Percentiles rank a stretch among this genome's conserved stretches.
phyloP scores from a whole-genome alignment of 2,888 invertebrate genomes.

The Stenodera caucasica region DNA sequence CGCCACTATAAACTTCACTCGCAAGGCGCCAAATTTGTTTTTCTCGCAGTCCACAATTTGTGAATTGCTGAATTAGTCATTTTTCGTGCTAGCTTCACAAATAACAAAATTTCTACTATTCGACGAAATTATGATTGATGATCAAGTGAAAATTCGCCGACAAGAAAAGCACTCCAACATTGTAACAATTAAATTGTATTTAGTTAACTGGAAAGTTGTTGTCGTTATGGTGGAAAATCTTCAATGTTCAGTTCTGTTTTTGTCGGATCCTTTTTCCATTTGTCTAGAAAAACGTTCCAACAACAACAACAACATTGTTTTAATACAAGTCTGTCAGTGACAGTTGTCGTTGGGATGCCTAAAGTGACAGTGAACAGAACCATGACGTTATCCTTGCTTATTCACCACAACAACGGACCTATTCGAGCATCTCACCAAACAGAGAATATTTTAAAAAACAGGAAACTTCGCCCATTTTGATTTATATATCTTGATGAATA shows the following conservation, averaged over 20 bases:
- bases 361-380: constrained; percentile 38
- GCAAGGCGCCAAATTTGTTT: no score
- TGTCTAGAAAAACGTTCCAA: constrained; percentile 31
- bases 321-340: constrained; percentile 40
- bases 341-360: constrained; percentile 34
- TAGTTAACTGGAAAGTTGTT: not conserved
- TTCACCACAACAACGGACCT: constrained; percentile 21
- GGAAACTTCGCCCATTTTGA: constrained; percentile 31
- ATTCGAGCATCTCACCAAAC: constrained; percentile 25
- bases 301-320: constrained; percentile 35
- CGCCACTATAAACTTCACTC: no score
- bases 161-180: no score
- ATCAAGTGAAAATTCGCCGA: not conserved
- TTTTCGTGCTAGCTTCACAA: not conserved
- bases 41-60: no score
- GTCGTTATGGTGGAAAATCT: not conserved
- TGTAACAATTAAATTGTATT: no score
- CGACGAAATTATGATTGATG: constrained; percentile 6
- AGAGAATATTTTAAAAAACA: constrained; percentile 29
- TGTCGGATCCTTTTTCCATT: constrained; percentile 19
- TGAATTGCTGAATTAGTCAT: no score
- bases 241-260: not conserved
- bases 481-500: constrained; percentile 36
- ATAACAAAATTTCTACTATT: no score
- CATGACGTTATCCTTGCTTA: constrained; percentile 25